A percentile compares a stretch with the other conserved stretches of the same genome.
phyloP scores from a whole-genome alignment of 1,140 invertebrate genomes.

The Rhizoglyphus robini region DNA sequence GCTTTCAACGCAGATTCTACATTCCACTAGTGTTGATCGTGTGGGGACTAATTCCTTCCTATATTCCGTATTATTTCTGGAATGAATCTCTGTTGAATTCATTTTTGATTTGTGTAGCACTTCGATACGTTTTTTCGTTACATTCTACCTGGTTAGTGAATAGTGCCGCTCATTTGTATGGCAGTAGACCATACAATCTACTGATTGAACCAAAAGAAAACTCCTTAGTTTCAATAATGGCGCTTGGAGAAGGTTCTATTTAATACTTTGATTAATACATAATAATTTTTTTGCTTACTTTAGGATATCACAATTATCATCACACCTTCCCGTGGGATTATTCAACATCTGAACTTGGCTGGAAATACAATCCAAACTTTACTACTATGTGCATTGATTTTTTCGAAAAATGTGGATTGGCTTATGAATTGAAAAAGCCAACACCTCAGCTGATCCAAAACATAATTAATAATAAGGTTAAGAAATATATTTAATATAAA shows the following conservation, averaged over 20 bases:
- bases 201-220: conserved; percentile 37
- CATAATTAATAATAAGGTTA: too few relatives aligned
- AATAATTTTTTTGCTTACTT: conserved; percentile 34
- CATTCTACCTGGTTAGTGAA: neutral
- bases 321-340: too few relatives aligned
- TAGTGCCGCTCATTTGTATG: conserved; percentile 42
- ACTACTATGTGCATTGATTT: conserved; percentile 41
- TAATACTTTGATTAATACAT: neutral
- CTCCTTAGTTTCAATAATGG: conserved; percentile 32
- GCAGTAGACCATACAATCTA: conserved; percentile 35
- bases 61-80: conserved; percentile 68
- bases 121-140: neutral
- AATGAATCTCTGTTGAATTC: conserved; percentile 58
- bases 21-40: conserved; percentile 47
- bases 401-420: conserved; percentile 37
- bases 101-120: conserved; percentile 43
- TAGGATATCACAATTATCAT: too few relatives aligned
- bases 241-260: conserved; percentile 38
- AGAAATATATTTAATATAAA: too few relatives aligned
- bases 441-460: neutral
- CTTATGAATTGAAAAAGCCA: conserved; percentile 36
- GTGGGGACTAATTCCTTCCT: conserved; percentile 69
- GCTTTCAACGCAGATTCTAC: neutral
- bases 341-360: conserved; percentile 36
- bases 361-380: conserved; percentile 35